Evolutionary conservation across 2,888 invertebrate genomes (phyloP).

Genomic region (Mythimna lalbum): DNA sequence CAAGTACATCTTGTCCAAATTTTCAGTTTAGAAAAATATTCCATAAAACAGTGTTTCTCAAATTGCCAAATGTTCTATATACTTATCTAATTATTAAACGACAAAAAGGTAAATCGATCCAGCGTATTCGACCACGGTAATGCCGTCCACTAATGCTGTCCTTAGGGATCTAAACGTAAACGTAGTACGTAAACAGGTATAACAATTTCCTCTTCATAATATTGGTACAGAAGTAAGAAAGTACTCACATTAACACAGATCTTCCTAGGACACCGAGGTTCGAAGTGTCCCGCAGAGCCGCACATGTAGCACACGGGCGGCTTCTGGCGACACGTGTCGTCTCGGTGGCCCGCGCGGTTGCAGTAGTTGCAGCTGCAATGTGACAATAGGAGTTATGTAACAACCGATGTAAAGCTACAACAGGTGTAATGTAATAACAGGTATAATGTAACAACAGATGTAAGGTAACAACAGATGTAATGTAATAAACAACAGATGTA

Average conservation of each 20-base stretch:
- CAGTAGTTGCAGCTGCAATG: conserved; percentile 91
- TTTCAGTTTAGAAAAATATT: too few species aligned
- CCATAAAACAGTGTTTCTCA: too few species aligned
- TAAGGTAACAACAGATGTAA: conserved; percentile 28
- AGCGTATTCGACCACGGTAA: too few species aligned
- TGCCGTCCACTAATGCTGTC: too few species aligned
- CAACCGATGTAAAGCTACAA: conserved; percentile 84
- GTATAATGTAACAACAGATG: conserved; percentile 84
- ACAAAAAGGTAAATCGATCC: too few species aligned
- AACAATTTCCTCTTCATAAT: too few species aligned
- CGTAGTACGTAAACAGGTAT: too few species aligned
- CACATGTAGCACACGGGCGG: conserved; percentile 92
- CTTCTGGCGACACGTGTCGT: conserved; percentile 90
- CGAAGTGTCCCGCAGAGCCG: conserved; percentile 92
- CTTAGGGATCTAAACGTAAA: too few species aligned
- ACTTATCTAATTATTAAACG: too few species aligned
- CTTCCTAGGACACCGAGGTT: conserved; percentile 92
- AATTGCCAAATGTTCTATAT: too few species aligned
- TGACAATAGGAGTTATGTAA: not conserved
- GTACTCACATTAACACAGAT: conserved; percentile 92
- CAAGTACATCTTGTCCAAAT: too few species aligned
- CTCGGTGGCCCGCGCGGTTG: conserved; percentile 92
- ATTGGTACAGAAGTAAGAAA: too few species aligned
- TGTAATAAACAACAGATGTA: not conserved
- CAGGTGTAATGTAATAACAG: not conserved